phyloP scores from a whole-genome alignment of 1,140 invertebrate species.

The Pachypsylla venusta region DNA sequence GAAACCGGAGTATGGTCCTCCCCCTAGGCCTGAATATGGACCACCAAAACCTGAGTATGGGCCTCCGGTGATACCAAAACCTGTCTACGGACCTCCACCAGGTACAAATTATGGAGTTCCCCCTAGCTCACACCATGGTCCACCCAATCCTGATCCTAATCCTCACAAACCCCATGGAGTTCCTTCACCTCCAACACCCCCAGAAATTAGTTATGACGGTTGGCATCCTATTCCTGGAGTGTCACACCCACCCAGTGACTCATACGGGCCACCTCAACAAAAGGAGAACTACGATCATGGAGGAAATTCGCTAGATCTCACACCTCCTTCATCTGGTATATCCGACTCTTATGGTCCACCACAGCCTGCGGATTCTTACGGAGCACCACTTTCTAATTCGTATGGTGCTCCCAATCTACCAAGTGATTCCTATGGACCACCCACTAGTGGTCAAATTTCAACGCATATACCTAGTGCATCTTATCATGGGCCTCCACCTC shows the following conservation, averaged over 20 bases:
- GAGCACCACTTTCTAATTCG: slow-evolving; percentile 15
- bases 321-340: slow-evolving; percentile 13
- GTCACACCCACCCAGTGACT: slow-evolving; percentile 26
- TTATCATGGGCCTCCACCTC: not conserved
- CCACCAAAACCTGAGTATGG: slow-evolving; percentile 31
- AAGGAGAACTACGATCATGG: slow-evolving; percentile 9
- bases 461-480: not conserved
- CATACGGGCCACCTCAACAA: slow-evolving; percentile 16
- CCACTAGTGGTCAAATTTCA: slow-evolving; percentile 8
- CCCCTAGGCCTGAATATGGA: slow-evolving; percentile 28
- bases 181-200: slow-evolving; percentile 52
- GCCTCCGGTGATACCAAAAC: slow-evolving; percentile 29
- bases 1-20: slow-evolving; percentile 25
- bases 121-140: slow-evolving; percentile 11
- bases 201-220: slow-evolving; percentile 61
- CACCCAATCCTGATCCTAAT: slow-evolving; percentile 8
- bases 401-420: slow-evolving; percentile 18
- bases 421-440: slow-evolving; percentile 12
- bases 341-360: slow-evolving; percentile 12
- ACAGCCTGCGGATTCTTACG: slow-evolving; percentile 16
- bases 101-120: slow-evolving; percentile 26
- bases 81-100: slow-evolving; percentile 34
- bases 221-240: slow-evolving; percentile 26
- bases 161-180: slow-evolving; percentile 34
- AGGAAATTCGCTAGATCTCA: not conserved